Conservation (phyloP, 2,113 vertebrate genomes). For the Salvelinus alpinus region DNA sequence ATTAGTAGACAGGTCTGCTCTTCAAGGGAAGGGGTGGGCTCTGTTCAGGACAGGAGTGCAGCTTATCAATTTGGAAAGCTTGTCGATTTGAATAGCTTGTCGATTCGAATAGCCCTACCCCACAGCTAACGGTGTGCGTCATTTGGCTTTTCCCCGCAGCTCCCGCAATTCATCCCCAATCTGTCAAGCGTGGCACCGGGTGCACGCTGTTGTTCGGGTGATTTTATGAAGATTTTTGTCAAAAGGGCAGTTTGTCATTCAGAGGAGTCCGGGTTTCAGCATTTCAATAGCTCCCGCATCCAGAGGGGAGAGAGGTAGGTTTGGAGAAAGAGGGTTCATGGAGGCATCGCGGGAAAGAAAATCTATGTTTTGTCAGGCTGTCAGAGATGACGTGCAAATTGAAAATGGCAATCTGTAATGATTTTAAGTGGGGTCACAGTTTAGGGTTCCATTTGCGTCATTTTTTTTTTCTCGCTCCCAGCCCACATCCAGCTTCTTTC, state of each 20-base stretch:
- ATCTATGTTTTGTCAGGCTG: constrained; percentile 71
- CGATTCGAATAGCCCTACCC: background rate
- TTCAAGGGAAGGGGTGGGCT: too few relatives aligned
- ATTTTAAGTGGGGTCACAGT: constrained; percentile 64
- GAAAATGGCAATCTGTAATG: constrained; percentile 73
- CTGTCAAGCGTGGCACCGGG: too few relatives aligned
- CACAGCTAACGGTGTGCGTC: background rate
- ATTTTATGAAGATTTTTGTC: constrained; percentile 83
- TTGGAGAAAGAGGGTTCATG: constrained; percentile 1
- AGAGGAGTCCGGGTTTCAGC: constrained; percentile 30
- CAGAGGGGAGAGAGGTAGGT: background rate
- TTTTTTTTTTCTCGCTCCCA: constrained; percentile 49
- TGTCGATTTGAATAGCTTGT: background rate
- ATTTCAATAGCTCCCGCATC: constrained; percentile 23
- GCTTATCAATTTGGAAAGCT: too few relatives aligned
- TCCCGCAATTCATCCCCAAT: too few relatives aligned
- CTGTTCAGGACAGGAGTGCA: background rate
- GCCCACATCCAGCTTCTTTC: constrained; percentile 58
- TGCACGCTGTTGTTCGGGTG: constrained; percentile 27
- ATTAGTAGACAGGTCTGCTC: too few relatives aligned
- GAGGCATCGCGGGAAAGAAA: constrained; percentile 13
- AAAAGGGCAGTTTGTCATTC: constrained; percentile 76
- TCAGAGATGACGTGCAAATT: constrained; percentile 65
- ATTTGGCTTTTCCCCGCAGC: too few relatives aligned
- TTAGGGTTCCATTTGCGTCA: constrained; percentile 70